Base-by-base conservation (phyloP, 2,113 vertebrate genomes). In the Trogon melanurus region DNA sequence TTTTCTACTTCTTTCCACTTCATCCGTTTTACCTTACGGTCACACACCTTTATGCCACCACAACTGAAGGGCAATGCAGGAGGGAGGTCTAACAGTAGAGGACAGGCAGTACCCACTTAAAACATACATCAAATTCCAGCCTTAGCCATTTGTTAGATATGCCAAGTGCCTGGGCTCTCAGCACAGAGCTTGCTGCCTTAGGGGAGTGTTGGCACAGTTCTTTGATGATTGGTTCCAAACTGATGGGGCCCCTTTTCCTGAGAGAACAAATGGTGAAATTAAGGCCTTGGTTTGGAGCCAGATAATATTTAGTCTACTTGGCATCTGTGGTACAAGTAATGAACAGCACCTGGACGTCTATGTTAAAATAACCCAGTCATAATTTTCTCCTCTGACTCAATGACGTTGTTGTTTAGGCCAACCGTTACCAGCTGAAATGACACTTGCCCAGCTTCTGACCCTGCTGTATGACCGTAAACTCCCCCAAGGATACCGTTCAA, bases 381-480 rank as follows among this genome's bases (percentile, higher is more conserved):
- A 62, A 60, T 74, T 78, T 85, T 79, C 17, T 48, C 57, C 6
- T 67, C 74, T 88, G 96, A 96, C 62, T 89, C 38, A 8, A 20
- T 93, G 92, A 38, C 74, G 2, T 89, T 91, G 54, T 88, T 92
- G 38, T 97, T n/a, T 94, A 99, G 99, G 99, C 97, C 99, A 99
- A 57, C 99, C 99, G 0, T 96, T 99, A 83, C 99, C 99, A 15
- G 98, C 99, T 57, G 99, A 99, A 98, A 99, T 99, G 99, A 99
- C 99, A 2, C 98, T 99, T 95, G 99, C 99, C 44, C 99, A 99
- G 94, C 98, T 99, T 67, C 98, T 99, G 86, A 99, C 99, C 58
- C 98, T 99, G 23, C 98, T 99, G 3, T 99, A 99, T 48, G 99
- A 99, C 95, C 98, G 99, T 87, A 99, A 99, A 95, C 98, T 99